Percentiles rank a stretch among this genome's conserved stretches.
Evolutionary conservation across 1,140 invertebrate species (phyloP).

Genomic region (Tyrophagus putrescentiae): DNA sequence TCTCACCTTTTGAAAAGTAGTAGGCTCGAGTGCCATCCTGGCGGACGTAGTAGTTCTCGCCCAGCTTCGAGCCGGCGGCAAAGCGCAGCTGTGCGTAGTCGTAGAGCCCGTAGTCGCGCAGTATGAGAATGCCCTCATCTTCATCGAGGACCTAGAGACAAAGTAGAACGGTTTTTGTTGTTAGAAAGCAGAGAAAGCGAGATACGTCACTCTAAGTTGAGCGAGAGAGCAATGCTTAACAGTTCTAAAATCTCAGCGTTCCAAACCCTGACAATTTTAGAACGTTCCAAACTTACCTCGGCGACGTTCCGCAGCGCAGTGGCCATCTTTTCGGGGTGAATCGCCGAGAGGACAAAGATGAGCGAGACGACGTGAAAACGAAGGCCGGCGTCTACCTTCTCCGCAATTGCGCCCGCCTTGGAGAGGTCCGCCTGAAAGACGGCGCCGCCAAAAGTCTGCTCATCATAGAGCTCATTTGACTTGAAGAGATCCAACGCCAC

Average conservation of each 20-base stretch:
- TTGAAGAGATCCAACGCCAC: conserved; percentile 76
- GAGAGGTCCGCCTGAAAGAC: conserved; percentile 53
- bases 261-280: conserved; percentile 11
- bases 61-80: conserved; percentile 74
- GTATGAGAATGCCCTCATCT: conserved; percentile 60
- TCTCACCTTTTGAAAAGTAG: conserved; percentile 31
- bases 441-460: conserved; percentile 44
- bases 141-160: background rate
- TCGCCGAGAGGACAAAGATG: conserved; percentile 63
- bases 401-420: conserved; percentile 25
- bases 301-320: conserved; percentile 51
- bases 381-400: conserved; percentile 43
- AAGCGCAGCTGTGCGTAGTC: conserved; percentile 91
- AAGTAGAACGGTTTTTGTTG: no score
- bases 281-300: conserved; percentile 32
- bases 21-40: conserved; percentile 72
- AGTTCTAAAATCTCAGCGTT: no score
- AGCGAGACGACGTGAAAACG: conserved; percentile 50
- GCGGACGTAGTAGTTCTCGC: conserved; percentile 85
- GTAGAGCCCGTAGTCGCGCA: conserved; percentile 93
- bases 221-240: no score
- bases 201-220: no score
- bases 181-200: no score
- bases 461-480: conserved; percentile 44
- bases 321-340: conserved; percentile 61